Evolutionary conservation across 2,888 invertebrate genomes (phyloP).

Genomic region (Anarsia innoxiella): DNA sequence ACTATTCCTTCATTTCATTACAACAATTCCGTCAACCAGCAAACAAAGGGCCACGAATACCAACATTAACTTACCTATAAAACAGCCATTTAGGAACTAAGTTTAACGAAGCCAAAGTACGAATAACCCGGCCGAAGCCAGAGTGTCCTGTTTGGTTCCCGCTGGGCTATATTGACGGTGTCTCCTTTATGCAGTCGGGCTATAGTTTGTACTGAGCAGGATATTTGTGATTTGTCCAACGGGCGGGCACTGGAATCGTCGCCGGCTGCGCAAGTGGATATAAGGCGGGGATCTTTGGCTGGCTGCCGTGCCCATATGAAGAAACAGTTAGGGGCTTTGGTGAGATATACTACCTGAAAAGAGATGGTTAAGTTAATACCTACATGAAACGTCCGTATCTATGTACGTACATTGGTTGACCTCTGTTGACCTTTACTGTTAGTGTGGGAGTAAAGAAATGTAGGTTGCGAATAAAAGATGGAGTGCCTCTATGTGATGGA

Average conservation of each 20-base stretch:
- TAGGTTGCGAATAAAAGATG: no score
- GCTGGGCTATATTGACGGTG: slow-evolving; percentile 47
- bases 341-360: slow-evolving; percentile 56
- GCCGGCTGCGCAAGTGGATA: slow-evolving; percentile 51
- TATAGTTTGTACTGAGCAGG: slow-evolving; percentile 54
- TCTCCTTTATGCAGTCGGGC: slow-evolving; percentile 48
- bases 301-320: slow-evolving; percentile 47
- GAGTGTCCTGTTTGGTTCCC: slow-evolving; percentile 55
- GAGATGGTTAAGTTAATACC: no score
- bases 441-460: no score
- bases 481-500: no score
- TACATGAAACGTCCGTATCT: no score
- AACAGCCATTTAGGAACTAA: slow-evolving; percentile 61
- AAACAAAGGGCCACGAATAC: no score
- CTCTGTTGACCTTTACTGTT: no score
- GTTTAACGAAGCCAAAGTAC: slow-evolving; percentile 60
- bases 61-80: no score
- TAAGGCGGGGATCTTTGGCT: slow-evolving; percentile 29
- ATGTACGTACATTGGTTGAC: no score
- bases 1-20: no score
- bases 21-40: no score
- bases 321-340: slow-evolving; percentile 54
- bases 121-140: slow-evolving; percentile 54
- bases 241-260: slow-evolving; percentile 44
- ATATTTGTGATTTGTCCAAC: slow-evolving; percentile 47